Percentiles rank a stretch among this genome's conserved stretches.
phyloP scores from a whole-genome alignment of 2,113 vertebrate genomes.

The Stigmatopora nigra region DNA sequence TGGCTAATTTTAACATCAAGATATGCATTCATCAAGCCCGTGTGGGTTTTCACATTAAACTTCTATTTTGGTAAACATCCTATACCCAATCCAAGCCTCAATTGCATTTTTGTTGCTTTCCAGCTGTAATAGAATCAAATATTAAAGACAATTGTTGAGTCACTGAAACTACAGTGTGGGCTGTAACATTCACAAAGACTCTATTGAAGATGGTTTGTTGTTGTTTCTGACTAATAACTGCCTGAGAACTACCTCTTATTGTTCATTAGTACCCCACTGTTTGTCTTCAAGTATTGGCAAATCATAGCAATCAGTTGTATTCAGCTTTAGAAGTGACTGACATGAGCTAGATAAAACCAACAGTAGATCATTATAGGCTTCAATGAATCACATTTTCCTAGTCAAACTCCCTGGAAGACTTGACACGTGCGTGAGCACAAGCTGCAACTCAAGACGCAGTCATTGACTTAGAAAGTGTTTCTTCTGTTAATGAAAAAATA shows the following conservation, averaged over 20 bases:
- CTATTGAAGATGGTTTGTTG: constrained; percentile 29
- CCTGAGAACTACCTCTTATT: constrained; percentile 51
- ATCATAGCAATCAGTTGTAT: constrained; percentile 59
- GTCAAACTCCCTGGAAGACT: constrained; percentile 32
- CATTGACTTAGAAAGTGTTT: constrained; percentile 14
- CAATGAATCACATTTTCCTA: constrained; percentile 39
- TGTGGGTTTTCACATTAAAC: constrained; percentile 12
- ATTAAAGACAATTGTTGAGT: not conserved
- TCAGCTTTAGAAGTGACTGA: constrained; percentile 50
- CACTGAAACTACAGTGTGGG: constrained; percentile 4
- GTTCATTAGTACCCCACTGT: constrained; percentile 56
- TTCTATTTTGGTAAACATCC: constrained; percentile 20
- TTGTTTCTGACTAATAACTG: constrained; percentile 35
- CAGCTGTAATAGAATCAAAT: not conserved
- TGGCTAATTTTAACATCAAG: constrained; percentile 23
- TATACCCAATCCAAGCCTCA: not conserved
- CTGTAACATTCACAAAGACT: constrained; percentile 17
- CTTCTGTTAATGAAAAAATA: constrained; percentile 23
- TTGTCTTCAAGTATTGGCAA: constrained; percentile 49
- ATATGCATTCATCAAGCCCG: constrained; percentile 1
- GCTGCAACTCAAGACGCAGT: constrained; percentile 26
- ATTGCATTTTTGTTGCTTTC: not conserved
- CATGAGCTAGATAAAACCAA: constrained; percentile 59
- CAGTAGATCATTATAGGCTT: constrained; percentile 56
- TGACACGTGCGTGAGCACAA: constrained; percentile 21